Conservation (phyloP, 1,140 invertebrate genomes). For the Cydia splendana region DNA sequence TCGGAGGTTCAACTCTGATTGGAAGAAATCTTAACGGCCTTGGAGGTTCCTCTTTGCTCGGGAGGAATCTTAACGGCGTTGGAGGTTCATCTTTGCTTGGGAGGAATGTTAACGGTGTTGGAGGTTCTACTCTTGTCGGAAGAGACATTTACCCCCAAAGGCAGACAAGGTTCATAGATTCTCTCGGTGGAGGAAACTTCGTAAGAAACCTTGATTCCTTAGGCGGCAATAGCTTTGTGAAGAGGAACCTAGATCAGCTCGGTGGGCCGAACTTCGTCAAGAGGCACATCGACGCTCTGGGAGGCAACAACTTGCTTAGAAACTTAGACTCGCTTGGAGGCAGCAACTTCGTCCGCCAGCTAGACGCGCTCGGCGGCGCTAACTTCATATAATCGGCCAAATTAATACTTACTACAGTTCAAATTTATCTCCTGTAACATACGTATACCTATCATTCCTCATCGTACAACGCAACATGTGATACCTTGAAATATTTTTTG, state of each 20-base stretch:
- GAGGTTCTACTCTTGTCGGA: slow-evolving; percentile 42
- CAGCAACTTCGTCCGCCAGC: slow-evolving; percentile 66
- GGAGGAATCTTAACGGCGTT: slow-evolving; percentile 46
- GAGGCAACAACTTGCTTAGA: slow-evolving; percentile 74
- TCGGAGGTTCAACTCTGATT: slow-evolving; percentile 50
- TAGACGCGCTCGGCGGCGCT: slow-evolving; percentile 60
- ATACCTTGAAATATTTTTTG: slow-evolving; percentile 18
- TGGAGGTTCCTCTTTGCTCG: slow-evolving; percentile 50
- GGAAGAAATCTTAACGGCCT: slow-evolving; percentile 55
- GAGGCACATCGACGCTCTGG: slow-evolving; percentile 67
- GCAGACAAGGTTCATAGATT: slow-evolving; percentile 72
- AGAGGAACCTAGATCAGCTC: slow-evolving; percentile 77
- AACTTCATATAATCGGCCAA: slow-evolving; percentile 38
- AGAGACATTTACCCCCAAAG: slow-evolving; percentile 56
- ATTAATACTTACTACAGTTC: slow-evolving; percentile 3
- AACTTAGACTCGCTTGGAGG: slow-evolving; percentile 75
- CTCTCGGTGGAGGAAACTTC: slow-evolving; percentile 72
- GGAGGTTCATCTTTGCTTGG: slow-evolving; percentile 47
- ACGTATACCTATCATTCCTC: slow-evolving; percentile 14
- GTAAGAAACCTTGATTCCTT: slow-evolving; percentile 69
- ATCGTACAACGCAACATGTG: slow-evolving; percentile 29
- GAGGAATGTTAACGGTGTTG: slow-evolving; percentile 44
- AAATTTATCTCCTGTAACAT: slow-evolving; percentile 15
- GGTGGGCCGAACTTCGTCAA: slow-evolving; percentile 76
- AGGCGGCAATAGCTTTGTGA: slow-evolving; percentile 72